Percentiles rank a stretch among this genome's conserved stretches.
Conservation (phyloP, 1,140 invertebrate genomes). For the Ladona fulva region DNA sequence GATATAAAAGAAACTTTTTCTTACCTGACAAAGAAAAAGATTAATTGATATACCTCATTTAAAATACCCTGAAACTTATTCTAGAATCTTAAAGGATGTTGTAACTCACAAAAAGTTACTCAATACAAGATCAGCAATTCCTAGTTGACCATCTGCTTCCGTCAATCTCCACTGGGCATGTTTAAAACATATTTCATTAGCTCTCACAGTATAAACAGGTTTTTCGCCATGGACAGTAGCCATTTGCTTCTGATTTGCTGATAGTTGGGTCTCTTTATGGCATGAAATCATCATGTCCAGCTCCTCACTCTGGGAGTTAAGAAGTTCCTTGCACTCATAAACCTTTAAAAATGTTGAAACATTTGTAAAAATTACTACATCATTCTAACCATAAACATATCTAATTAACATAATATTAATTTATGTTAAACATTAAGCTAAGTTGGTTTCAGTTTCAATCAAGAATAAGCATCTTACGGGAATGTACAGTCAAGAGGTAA, state of each 20-base stretch:
- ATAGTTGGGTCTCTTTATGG: constrained; percentile 76
- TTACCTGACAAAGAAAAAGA: too few relatives aligned
- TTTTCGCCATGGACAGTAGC: constrained; percentile 46
- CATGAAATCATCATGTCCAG: constrained; percentile 84
- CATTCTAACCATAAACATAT: too few relatives aligned
- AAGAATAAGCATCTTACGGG: too few relatives aligned
- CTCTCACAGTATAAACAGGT: constrained; percentile 62
- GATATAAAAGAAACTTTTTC: too few relatives aligned
- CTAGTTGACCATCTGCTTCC: constrained; percentile 93
- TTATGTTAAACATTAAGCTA: too few relatives aligned
- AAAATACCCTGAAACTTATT: too few relatives aligned
- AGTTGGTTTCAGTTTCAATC: too few relatives aligned
- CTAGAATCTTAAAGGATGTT: background rate
- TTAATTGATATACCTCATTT: too few relatives aligned
- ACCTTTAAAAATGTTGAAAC: constrained; percentile 42
- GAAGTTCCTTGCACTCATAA: constrained; percentile 81
- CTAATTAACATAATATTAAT: too few relatives aligned
- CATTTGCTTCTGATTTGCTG: constrained; percentile 45
- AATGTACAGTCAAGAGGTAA: too few relatives aligned
- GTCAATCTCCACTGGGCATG: constrained; percentile 97
- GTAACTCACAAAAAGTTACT: constrained; percentile 86
- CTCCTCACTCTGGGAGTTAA: constrained; percentile 81
- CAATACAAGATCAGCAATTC: constrained; percentile 89
- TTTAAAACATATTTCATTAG: constrained; percentile 97
- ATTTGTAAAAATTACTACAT: background rate